Percentiles rank a stretch among this genome's conserved stretches.
phyloP scores from a whole-genome alignment of 2,888 invertebrate genomes.

The Drosophila ustulata region DNA sequence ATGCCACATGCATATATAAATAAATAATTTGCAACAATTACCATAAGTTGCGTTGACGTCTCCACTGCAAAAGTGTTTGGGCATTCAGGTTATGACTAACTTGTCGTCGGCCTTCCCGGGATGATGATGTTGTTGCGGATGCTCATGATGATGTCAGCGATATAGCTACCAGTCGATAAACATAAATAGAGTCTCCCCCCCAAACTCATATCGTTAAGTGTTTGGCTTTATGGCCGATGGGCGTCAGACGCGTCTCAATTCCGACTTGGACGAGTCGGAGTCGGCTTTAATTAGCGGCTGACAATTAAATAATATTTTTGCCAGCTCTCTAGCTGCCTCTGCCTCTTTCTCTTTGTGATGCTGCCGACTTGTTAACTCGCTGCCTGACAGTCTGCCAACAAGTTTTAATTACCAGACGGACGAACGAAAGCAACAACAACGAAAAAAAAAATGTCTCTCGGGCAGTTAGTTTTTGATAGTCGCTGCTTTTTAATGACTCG shows the following conservation, averaged over 20 bases:
- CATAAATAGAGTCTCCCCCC: slow-evolving; percentile 62
- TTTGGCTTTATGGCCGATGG: slow-evolving; percentile 74
- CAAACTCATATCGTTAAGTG: slow-evolving; percentile 68
- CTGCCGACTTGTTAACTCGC: slow-evolving; percentile 79
- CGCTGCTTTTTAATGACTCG: slow-evolving; percentile 71
- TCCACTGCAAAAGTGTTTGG: slow-evolving; percentile 42
- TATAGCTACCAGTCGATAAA: slow-evolving; percentile 73
- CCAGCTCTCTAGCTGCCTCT: slow-evolving; percentile 22
- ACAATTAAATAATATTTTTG: slow-evolving; percentile 79
- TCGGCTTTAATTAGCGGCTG: slow-evolving; percentile 75
- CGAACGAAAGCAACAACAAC: slow-evolving; percentile 25
- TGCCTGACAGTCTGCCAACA: slow-evolving; percentile 80
- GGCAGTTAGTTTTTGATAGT: slow-evolving; percentile 74
- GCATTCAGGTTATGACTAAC: slow-evolving; percentile 64
- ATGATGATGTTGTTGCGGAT: slow-evolving; percentile 32
- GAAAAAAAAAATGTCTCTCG: slow-evolving; percentile 47
- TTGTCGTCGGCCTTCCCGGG: slow-evolving; percentile 20
- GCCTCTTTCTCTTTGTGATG: slow-evolving; percentile 52
- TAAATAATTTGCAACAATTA: slow-evolving; percentile 78
- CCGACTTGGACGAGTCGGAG: slow-evolving; percentile 19
- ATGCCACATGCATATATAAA: slow-evolving; percentile 69
- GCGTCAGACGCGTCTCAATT: slow-evolving; percentile 58
- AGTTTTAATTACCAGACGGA: slow-evolving; percentile 73
- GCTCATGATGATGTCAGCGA: slow-evolving; percentile 56
- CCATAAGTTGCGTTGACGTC: slow-evolving; percentile 69